Percentiles rank a stretch among this genome's conserved stretches.
phyloP scores from a whole-genome alignment of 2,797 vertebrate species.

The Arrhamphus sclerolepis region DNA sequence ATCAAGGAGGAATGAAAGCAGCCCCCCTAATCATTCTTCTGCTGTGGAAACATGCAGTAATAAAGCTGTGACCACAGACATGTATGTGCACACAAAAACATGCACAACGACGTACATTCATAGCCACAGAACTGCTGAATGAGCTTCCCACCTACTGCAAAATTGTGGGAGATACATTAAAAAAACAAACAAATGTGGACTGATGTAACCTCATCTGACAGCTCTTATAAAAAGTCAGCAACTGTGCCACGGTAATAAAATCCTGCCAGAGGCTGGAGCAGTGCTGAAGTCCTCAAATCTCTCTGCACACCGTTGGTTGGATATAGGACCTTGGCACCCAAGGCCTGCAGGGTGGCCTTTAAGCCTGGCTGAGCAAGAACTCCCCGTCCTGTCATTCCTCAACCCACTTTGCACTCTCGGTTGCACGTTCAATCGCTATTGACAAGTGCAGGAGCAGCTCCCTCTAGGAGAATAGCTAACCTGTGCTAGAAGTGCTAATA shows the following conservation, averaged over 20 bases:
- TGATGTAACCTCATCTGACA: conserved; percentile 85
- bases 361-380: conserved; percentile 89
- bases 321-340: conserved; percentile 74
- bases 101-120: conserved; percentile 18
- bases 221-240: conserved; percentile 78
- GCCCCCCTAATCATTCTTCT: conserved; percentile 9
- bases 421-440: conserved; percentile 88
- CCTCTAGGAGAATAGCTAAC: conserved; percentile 85
- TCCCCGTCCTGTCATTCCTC: conserved; percentile 85
- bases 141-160: conserved; percentile 36
- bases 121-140: conserved; percentile 36
- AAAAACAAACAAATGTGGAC: conserved; percentile 64
- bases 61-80: conserved; percentile 11
- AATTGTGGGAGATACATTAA: conserved; percentile 44
- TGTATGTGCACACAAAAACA: background rate
- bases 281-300: conserved; percentile 47
- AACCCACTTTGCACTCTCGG: conserved; percentile 73
- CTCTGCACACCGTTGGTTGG: conserved; percentile 49
- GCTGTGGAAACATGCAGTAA: conserved; percentile 18
- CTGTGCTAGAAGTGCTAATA: conserved; percentile 90
- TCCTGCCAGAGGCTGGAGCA: conserved; percentile 79
- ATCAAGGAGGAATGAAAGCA: conserved; percentile 37
- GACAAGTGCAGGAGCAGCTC: conserved; percentile 89
- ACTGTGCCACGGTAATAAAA: conserved; percentile 77
- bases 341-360: conserved; percentile 90